Evolutionary conservation across 1,140 invertebrate genomes (phyloP).

Genomic region (Trichomalopsis sarcophagae): DNA sequence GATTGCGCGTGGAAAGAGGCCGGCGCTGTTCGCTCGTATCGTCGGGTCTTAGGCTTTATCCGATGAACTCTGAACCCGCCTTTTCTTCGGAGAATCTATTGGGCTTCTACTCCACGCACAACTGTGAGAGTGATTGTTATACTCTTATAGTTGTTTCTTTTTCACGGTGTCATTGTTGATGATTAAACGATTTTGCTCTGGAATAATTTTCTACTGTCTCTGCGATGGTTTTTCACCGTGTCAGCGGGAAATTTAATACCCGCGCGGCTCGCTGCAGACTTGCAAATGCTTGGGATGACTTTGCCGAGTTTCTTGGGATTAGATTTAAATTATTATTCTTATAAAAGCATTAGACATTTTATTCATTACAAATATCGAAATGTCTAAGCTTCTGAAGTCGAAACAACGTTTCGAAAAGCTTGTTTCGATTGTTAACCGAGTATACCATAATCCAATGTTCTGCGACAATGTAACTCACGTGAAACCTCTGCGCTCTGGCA

Average conservation of each 20-base stretch:
- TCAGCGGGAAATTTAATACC: slow-evolving; percentile 45
- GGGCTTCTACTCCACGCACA: not conserved
- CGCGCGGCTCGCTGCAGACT: not conserved
- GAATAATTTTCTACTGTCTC: too few species aligned
- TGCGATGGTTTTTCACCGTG: not conserved
- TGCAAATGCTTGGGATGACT: slow-evolving; percentile 19
- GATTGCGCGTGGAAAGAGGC: slow-evolving; percentile 39
- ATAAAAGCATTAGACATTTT: too few species aligned
- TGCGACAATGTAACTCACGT: slow-evolving; percentile 8
- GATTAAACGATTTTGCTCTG: too few species aligned
- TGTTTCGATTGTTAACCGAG: too few species aligned
- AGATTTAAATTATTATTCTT: too few species aligned
- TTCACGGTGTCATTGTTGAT: too few species aligned
- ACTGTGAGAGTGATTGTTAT: not conserved
- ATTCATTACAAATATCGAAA: too few species aligned
- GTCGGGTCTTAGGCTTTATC: slow-evolving; percentile 55
- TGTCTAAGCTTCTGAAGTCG: too few species aligned
- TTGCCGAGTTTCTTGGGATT: not conserved
- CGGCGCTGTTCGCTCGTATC: too few species aligned
- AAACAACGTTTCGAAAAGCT: too few species aligned
- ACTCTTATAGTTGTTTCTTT: too few species aligned
- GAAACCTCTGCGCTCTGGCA: not conserved
- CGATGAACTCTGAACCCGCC: slow-evolving; percentile 61
- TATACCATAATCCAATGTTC: too few species aligned
- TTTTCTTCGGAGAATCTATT: not conserved